Evolutionary conservation across 2,888 invertebrate genomes (phyloP), one percentile per base, ranked within the genome.

Genomic region (Augiades crinisus): DNA sequence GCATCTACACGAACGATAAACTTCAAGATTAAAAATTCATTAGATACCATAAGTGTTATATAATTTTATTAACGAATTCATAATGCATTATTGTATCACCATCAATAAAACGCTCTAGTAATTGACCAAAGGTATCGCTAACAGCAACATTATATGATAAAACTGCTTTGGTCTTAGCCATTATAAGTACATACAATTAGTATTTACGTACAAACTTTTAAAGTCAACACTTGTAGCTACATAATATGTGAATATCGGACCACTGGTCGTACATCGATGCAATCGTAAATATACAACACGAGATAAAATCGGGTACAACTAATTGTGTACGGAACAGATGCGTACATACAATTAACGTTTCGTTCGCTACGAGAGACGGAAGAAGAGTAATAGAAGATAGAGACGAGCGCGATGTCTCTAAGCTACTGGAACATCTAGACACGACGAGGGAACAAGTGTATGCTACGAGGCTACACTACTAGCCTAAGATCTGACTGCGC

Each of bases 111-210:
- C 78, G 65, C 75, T 77, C 84, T 88, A 87, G 79, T 89, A 89
- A 89, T 89, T 88, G 88, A 89, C 89, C 86, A 87, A 88, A 88
- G 78, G 65, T 86, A 81, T 85, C 83, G 86, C 85, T 81, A 84
- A 74, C 72, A 78, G 81, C 85, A 82, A 85, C 75, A 75, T 75
- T 77, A 77, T 69, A 76, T 63, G 73, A 73, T 72, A 81, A 70
- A 77, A 81, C 72, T 69, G 75, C 84, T 85, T 84, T 83, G 86
- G 85, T 83, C 84, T 81, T 72, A 82, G 73, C 75, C 75, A 70
- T 75, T 70, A 75, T 79, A 81, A 81, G 82, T 82, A 84, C 82
- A 77, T 70, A 65, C 70, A 69, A 70, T 31, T 49, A 27, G 13
- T 49, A 10, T 73, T 61, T 72, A 78, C 72, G 72, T 71, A 78